Conservation (phyloP, 1,140 invertebrate species). For the Nylanderia fulva region DNA sequence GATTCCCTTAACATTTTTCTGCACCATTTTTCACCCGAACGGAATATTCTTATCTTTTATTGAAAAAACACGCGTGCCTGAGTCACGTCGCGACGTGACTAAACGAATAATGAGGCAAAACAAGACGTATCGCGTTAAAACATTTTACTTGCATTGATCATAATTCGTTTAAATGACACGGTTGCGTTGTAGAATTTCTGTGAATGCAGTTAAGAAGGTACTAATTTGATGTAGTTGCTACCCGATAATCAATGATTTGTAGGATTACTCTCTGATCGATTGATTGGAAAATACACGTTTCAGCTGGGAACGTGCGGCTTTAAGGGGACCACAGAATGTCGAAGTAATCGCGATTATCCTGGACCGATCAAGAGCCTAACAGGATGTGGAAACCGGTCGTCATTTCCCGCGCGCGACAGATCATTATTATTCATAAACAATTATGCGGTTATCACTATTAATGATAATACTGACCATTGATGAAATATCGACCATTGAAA, state of each 20-base stretch:
- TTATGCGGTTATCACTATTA: background rate
- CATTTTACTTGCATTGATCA: conserved; percentile 30
- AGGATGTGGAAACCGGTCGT: conserved; percentile 61
- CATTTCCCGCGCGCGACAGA: conserved; percentile 3
- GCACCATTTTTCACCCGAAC: background rate
- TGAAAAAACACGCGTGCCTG: conserved; percentile 16
- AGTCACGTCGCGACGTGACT: conserved; percentile 42
- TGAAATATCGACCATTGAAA: conserved; percentile 21
- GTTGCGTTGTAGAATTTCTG: conserved; percentile 34
- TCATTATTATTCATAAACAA: conserved; percentile 52
- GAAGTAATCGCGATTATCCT: conserved; percentile 30
- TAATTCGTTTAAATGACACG: conserved; percentile 38
- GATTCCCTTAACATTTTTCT: background rate
- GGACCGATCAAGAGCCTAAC: conserved; percentile 53
- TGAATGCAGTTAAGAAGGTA: conserved; percentile 38
- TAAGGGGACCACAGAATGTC: conserved; percentile 4
- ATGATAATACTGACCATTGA: background rate
- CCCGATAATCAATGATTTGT: conserved; percentile 54
- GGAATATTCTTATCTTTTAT: conserved; percentile 21
- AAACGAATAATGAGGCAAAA: conserved; percentile 27
- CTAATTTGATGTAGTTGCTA: conserved; percentile 56
- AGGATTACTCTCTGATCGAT: conserved; percentile 35
- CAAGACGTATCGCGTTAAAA: conserved; percentile 1
- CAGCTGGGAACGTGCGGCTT: background rate
- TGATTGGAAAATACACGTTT: conserved; percentile 14